Base-by-base conservation (phyloP, 2,888 invertebrate genomes). In the Pocota personata region DNA sequence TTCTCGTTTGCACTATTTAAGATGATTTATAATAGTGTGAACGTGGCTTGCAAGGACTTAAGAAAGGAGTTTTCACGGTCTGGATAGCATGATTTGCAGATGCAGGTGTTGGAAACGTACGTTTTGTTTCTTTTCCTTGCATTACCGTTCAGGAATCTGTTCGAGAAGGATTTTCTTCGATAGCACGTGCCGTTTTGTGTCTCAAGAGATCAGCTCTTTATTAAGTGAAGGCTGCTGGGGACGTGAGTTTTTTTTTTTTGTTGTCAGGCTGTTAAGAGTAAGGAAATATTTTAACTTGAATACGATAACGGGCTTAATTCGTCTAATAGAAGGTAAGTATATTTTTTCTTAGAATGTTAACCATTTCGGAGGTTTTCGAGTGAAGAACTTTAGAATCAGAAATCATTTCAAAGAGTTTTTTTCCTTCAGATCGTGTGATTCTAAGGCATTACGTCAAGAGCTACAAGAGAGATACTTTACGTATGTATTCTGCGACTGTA, bases 11-110 rank as follows among this genome's bases (percentile, higher is more conserved):
- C 52, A 69, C 64, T 69, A 50, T 66, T 80, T 75, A 71, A 64
- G 79, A 84, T 71, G 75, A 75, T 76, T 84, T 75, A 66, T 64
- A 75, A 64, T 43, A 57, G 75, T 71, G 71, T 52, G 66, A 76
- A 72, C 64, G 71, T 80, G 58, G 67, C 67, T 75, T 40, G 62
- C 43, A 58, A 32, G 16, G 27, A 66, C n/a, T 37, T n/a, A n/a
- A 21, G 43, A 43, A 58, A 32, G 40, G 40, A 21, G 12, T 57
- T 79, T 58, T 64, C 57, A 73, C 48, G 82, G 78, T 73, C 73
- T 62, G 32, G 24, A 73, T 46, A 16, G 24, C 43, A 62, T n/a
- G 35, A 35, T 62, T 60, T 64, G 48, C 52, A 76, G 69, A 78
- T 55, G 55, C 67, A 71, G 37, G 27, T 69, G 62, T 76, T 76